Percentiles rank a stretch among this genome's conserved stretches.
These are phyloP conservation scores for Silurus asotus DNA, from an alignment of 2,113 vertebrate species.

Conservation along the genomic window DNA sequence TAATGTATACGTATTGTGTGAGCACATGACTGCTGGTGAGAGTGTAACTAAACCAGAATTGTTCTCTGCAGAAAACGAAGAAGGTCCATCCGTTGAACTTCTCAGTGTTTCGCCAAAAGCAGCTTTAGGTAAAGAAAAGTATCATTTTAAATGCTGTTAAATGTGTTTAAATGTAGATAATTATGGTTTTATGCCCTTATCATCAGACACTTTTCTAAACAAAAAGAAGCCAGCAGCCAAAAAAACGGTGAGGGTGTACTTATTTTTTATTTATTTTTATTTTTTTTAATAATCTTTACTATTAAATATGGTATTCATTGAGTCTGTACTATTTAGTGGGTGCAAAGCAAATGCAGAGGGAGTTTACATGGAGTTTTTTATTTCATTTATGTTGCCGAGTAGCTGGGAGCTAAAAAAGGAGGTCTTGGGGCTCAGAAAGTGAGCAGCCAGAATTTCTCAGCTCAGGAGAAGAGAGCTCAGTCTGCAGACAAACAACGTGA, in stretches of 20 bases:
- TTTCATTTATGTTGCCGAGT: constrained; percentile 5
- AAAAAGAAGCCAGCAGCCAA: constrained; percentile 75
- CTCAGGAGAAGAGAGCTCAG: constrained; percentile 88
- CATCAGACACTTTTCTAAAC: constrained; percentile 69
- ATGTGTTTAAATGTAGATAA: neutral
- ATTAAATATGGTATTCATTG: neutral
- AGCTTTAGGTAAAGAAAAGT: constrained; percentile 73
- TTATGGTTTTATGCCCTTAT: constrained; percentile 14
- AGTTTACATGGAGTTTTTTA: constrained; percentile 12
- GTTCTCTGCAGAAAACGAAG: constrained; percentile 70
- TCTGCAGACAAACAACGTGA: constrained; percentile 84
- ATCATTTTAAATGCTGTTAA: neutral
- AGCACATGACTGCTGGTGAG: too few relatives aligned
- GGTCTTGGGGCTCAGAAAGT: constrained; percentile 94
- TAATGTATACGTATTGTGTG: neutral
- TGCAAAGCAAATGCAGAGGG: neutral
- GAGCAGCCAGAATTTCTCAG: constrained; percentile 82
- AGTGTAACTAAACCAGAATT: neutral
- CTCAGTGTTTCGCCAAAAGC: constrained; percentile 82
- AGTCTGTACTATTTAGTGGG: neutral
- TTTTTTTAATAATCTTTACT: neutral
- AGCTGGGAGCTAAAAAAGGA: constrained; percentile 87
- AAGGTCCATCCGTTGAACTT: constrained; percentile 84
- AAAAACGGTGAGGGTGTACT: constrained; percentile 61
- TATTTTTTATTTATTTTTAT: constrained; percentile 44